phyloP scores from a whole-genome alignment of 2,113 vertebrate species.

The Pardalotus punctatus region DNA sequence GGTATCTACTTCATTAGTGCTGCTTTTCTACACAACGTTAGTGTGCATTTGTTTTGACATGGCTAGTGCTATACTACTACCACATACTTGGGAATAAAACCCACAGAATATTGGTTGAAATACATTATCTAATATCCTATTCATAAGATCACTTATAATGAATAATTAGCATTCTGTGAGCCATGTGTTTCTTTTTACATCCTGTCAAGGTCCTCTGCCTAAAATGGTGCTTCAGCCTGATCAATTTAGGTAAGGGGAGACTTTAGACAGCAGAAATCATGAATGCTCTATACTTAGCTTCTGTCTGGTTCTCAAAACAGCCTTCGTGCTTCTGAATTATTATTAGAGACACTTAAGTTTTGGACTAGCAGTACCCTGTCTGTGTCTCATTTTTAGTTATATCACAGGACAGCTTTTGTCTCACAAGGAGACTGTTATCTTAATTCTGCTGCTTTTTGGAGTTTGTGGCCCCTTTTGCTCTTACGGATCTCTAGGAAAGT shows the following conservation, averaged over 20 bases:
- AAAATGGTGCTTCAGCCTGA: not conserved
- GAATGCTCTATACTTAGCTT: not conserved
- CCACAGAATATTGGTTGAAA: not conserved
- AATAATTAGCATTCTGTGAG: not conserved
- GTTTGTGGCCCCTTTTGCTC: not conserved
- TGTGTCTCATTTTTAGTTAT: not conserved
- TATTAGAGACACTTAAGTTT: not conserved
- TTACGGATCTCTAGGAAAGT: not conserved
- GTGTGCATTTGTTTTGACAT: not conserved
- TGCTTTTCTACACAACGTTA: not conserved
- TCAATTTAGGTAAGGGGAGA: not conserved
- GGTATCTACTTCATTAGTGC: slow-evolving; percentile 1
- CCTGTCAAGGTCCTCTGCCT: not conserved
- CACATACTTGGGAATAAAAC: not conserved
- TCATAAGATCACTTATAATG: not conserved
- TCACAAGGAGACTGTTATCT: not conserved
- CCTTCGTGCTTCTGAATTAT: not conserved
- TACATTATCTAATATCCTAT: not conserved
- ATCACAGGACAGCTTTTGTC: not conserved
- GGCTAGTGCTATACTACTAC: not conserved
- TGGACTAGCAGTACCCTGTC: not conserved
- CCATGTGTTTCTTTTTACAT: not conserved
- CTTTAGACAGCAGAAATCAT: not conserved
- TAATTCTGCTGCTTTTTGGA: not conserved
- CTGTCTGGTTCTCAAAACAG: not conserved